A percentile compares a stretch with the other conserved stretches of the same genome.
These are phyloP conservation scores for Siniperca obscura DNA, from an alignment of 2,797 vertebrate genomes.

Conservation along the genomic window DNA sequence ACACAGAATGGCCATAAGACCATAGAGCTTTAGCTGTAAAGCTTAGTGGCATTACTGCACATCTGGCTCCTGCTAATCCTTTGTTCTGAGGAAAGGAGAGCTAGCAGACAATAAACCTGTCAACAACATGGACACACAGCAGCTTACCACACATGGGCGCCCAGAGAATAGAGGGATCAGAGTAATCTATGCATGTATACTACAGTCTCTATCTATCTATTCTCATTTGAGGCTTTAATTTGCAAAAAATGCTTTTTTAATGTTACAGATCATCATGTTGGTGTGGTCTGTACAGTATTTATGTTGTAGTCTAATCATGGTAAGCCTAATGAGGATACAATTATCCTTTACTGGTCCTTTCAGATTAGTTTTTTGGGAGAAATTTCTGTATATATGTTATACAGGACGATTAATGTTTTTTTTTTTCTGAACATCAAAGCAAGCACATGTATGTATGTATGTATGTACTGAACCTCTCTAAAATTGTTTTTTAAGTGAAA, in stretches of 20 bases:
- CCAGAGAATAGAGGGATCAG: slow-evolving; percentile 28
- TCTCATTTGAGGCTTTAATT: slow-evolving; percentile 22
- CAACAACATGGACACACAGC: slow-evolving; percentile 18
- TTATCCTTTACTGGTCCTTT: neutral
- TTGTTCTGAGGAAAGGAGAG: slow-evolving; percentile 37
- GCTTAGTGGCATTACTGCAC: slow-evolving; percentile 49
- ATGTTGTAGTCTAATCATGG: neutral
- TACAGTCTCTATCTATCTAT: slow-evolving; percentile 4
- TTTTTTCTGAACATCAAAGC: neutral
- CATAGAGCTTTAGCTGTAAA: slow-evolving; percentile 46
- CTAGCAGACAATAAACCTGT: slow-evolving; percentile 38
- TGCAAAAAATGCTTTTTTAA: slow-evolving; percentile 4
- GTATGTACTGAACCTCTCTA: neutral
- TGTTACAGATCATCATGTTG: neutral
- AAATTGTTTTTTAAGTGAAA: neutral
- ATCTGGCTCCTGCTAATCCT: slow-evolving; percentile 65
- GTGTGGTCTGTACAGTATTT: neutral
- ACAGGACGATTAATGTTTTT: too few species aligned
- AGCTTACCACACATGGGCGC: slow-evolving; percentile 26
- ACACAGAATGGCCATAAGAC: slow-evolving; percentile 24
- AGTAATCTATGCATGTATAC: slow-evolving; percentile 25
- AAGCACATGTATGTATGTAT: neutral
- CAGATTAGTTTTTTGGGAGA: neutral
- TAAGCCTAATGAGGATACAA: neutral
- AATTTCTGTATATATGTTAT: neutral